Base-by-base conservation (phyloP, 1,140 invertebrate species). In the Gryon sp. region DNA sequence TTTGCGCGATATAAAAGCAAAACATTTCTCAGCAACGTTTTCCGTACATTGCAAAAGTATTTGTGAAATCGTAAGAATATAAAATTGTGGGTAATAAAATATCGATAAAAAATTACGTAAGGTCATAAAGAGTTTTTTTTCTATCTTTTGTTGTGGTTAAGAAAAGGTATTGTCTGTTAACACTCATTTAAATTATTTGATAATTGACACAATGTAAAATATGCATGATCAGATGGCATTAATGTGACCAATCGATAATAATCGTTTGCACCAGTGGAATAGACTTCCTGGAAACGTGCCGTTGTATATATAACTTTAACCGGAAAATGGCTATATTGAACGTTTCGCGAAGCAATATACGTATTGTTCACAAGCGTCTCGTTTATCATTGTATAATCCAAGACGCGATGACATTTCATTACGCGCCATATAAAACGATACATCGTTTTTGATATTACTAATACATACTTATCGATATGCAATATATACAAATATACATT, bases 241-340 rank as follows among this genome's bases (percentile, higher is more conserved):
- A 76, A 69, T 65, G 52, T 65, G 50, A 76, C 50, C 73, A 76
- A 70, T 70, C 73, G 73, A 76, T 76, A n/a, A n/a, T n/a, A 65
- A 76, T 69, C 73, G 57, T 45, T 76, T 50, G 50, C 52, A 22
- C 59, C 70, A 65, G 65, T 57, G 70, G 73, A 76, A 78, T 68
- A 41, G 69, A 70, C 52, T 73, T 78, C 70, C 70, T 74, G 65
- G 76, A 70, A 78, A 78, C 46, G 38, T 20, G 38, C 14, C n/a
- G 59, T 20, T 41, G 76, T 65, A 43, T 65, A 46, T 63, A 78
- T 69, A 78, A 74, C 69, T 74, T 78, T 78, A 74, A 74, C 57
- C 69, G 76, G 76, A 78, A 78, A 78, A 74, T 60, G 26, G 22
- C 59, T 78, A 65, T 73, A 78, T 78, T 70, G 69, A 70, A 68